phyloP scores from a whole-genome alignment of 2,888 invertebrate genomes.

The Omphaloscelis lunosa region DNA sequence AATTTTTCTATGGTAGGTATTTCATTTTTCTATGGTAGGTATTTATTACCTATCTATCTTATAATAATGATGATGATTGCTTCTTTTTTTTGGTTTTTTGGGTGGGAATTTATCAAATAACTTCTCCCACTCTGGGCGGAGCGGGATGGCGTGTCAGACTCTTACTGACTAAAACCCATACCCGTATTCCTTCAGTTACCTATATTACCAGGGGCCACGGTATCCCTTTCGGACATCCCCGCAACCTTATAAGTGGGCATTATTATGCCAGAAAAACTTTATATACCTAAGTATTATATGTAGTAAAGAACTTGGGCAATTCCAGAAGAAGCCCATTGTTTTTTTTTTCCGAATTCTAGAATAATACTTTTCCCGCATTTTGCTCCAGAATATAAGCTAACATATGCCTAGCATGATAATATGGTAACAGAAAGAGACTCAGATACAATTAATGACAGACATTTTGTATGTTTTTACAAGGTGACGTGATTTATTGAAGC shows the following conservation, averaged over 20 bases:
- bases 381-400: background rate
- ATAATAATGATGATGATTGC: background rate
- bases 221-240: too few relatives aligned
- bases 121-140: too few relatives aligned
- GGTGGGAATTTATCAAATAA: too few relatives aligned
- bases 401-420: background rate
- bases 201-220: too few relatives aligned
- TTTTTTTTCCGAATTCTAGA: background rate
- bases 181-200: too few relatives aligned
- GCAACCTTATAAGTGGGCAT: background rate
- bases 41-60: background rate
- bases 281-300: background rate
- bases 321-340: background rate
- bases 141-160: too few relatives aligned
- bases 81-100: too few relatives aligned
- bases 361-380: background rate
- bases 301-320: background rate
- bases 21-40: too few relatives aligned
- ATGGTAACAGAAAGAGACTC: background rate
- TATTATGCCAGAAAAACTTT: background rate
- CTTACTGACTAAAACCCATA: too few relatives aligned
- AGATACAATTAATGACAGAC: background rate
- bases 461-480: background rate
- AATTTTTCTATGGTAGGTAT: too few relatives aligned
- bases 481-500: background rate